Conservation (phyloP, 2,797 vertebrate species). For the Lutjanus campechanus region DNA sequence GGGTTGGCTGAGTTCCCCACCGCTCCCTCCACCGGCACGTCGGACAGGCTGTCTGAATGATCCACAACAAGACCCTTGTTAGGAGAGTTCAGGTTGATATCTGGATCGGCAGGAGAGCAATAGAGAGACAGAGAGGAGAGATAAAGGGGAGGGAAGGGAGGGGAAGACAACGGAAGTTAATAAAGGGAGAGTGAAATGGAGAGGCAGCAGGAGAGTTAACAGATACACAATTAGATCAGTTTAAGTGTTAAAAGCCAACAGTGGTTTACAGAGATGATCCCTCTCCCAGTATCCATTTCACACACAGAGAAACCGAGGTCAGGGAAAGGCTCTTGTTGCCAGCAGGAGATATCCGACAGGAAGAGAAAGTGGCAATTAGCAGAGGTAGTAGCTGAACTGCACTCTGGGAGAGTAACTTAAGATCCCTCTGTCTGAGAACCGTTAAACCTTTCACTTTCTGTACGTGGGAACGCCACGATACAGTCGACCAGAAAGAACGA, state of each 20-base stretch:
- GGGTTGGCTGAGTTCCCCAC: constrained; percentile 69
- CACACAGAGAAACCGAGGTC: not conserved
- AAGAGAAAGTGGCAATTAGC: constrained; percentile 49
- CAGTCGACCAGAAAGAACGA: not conserved
- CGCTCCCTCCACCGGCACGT: constrained; percentile 87
- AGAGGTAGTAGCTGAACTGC: not conserved
- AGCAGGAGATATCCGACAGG: constrained; percentile 37
- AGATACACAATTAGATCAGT: not conserved
- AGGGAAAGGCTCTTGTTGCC: not conserved
- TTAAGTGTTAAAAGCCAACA: constrained; percentile 28
- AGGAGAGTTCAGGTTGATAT: constrained; percentile 99
- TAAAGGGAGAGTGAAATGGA: not conserved
- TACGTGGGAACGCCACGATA: not conserved
- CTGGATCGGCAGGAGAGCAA: constrained; percentile 73
- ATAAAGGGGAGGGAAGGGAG: not conserved
- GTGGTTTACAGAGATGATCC: constrained; percentile 18
- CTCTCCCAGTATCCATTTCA: constrained; percentile 31
- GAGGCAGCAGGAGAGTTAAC: not conserved
- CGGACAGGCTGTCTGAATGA: constrained; percentile 85
- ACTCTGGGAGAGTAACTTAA: constrained; percentile 2
- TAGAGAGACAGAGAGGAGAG: not conserved
- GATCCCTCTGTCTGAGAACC: not conserved
- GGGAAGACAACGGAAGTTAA: not conserved
- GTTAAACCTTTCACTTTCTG: not conserved
- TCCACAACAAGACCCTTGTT: constrained; percentile 91